Evolutionary conservation across 92 coral and sea anemone species (phyloP), one percentile per base, ranked within the genome.

Genomic region (Epizoanthus scotinus): DNA sequence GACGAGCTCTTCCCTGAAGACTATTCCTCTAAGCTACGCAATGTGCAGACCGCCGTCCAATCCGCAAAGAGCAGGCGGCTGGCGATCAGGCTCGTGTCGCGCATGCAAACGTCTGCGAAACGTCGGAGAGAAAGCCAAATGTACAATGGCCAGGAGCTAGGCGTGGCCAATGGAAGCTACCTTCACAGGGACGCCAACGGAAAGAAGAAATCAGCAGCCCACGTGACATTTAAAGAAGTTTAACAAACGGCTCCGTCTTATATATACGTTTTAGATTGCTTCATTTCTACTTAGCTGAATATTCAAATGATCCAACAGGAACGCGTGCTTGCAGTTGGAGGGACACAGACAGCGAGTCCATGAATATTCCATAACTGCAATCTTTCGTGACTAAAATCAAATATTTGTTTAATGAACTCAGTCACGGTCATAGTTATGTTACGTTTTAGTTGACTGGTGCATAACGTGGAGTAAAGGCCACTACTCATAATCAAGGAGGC

Each of bases 31-130:
- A 81, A 90, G 44, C 63, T 89, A 18, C 60, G 80, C 24, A 94
- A 94, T 56, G 98, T 94, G 8, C 97, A 94, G 87, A 94, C 98
- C 17, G 98, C 98, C 15, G 93, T 94, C 17, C 81, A 84, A 38
- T 91, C 98, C 1, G 91, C 93, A 3, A 92, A 94, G 17, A 83
- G 89, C 73, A 88, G 97, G 20, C 83, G 97, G 4, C 86, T 92
- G 42, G 94, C 97, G 7, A 88, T 94, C 69, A 85, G 91, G 10
- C 86, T 92, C 7, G 98, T 92, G 9, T 73, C 97, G 28, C 82
- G 92, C 81, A 81, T 92, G 28, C 94, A 94, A 63, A 85, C 81
- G 67, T 86, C 89, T 63, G 91, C 91, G 28, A 86, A 83, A 75
- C 53, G 19, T 40, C 68, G 81, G 9, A 75, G 25, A 20, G 28